These are phyloP conservation scores for Vombatus ursinus DNA, from an alignment of 2,113 vertebrate species.

Conservation along the genomic window DNA sequence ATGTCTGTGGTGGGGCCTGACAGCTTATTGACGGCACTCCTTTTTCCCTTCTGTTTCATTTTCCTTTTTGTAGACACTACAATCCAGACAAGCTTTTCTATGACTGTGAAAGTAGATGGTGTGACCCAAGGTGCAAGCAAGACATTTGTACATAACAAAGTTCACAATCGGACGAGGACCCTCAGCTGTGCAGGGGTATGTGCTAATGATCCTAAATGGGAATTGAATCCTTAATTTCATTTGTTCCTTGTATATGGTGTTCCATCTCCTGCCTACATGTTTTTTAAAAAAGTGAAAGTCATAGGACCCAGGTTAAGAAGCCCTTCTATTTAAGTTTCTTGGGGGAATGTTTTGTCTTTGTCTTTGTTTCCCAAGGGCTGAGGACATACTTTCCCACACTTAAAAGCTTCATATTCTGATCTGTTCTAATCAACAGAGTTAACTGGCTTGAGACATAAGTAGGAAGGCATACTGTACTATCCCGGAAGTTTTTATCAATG, in stretches of 20 bases:
- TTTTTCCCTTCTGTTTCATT: not conserved
- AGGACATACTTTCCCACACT: not conserved
- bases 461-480: not conserved
- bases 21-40: too few species aligned
- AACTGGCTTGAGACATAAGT: not conserved
- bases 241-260: not conserved
- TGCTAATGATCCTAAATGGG: not conserved
- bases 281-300: not conserved
- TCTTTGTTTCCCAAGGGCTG: not conserved
- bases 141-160: slow-evolving; percentile 85
- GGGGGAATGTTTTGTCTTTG: not conserved
- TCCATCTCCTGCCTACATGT: not conserved
- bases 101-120: slow-evolving; percentile 92
- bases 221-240: not conserved
- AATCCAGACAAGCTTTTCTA: slow-evolving; percentile 87
- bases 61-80: slow-evolving; percentile 78
- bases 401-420: not conserved
- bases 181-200: slow-evolving; percentile 89
- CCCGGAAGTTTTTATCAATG: not conserved
- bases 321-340: not conserved
- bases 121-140: slow-evolving; percentile 90
- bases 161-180: slow-evolving; percentile 86
- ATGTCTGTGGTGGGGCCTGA: not conserved
- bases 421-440: too few species aligned
- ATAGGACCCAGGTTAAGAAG: not conserved